These are phyloP conservation scores for Pelodiscus sinensis DNA, from an alignment of 2,113 vertebrate genomes.

Conservation along the genomic window DNA sequence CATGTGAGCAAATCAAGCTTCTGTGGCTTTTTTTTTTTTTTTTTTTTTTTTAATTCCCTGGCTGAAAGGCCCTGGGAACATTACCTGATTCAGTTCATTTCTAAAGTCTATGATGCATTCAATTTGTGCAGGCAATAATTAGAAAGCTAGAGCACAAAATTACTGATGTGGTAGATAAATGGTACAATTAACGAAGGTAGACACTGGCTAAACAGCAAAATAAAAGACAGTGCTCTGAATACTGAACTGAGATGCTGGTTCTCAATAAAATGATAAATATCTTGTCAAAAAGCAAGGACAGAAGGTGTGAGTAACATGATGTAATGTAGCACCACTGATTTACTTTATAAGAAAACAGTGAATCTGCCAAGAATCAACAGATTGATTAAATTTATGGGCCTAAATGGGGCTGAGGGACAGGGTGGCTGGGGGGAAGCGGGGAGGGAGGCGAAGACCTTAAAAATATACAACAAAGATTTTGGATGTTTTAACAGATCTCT, in stretches of 20 bases:
- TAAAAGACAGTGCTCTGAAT: background rate
- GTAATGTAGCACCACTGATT: conserved; percentile 55
- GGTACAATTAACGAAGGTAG: conserved; percentile 39
- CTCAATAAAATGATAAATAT: background rate
- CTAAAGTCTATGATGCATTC: conserved; percentile 9
- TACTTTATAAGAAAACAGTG: conserved; percentile 29
- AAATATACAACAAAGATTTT: conserved; percentile 1
- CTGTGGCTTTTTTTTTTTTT: background rate
- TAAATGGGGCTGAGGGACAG: conserved; percentile 17
- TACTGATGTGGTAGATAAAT: conserved; percentile 34
- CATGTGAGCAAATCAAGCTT: background rate
- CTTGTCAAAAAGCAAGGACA: conserved; percentile 11
- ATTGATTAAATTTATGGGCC: conserved; percentile 48
- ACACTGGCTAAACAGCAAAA: conserved; percentile 19
- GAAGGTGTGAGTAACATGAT: conserved; percentile 16
- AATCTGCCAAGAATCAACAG: conserved; percentile 27
- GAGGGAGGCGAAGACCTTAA: background rate
- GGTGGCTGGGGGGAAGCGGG: background rate
- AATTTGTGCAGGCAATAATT: conserved; percentile 38
- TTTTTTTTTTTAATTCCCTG: background rate
- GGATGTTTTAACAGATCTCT: background rate
- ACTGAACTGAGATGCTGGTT: background rate
- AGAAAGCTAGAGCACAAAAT: background rate
- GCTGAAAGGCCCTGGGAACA: conserved; percentile 5
- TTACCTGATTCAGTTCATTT: conserved; percentile 31